Percentiles rank a stretch among this genome's conserved stretches.
These are phyloP conservation scores for Scrobipalpa costella DNA, from an alignment of 2,888 invertebrate species.

Conservation along the genomic window DNA sequence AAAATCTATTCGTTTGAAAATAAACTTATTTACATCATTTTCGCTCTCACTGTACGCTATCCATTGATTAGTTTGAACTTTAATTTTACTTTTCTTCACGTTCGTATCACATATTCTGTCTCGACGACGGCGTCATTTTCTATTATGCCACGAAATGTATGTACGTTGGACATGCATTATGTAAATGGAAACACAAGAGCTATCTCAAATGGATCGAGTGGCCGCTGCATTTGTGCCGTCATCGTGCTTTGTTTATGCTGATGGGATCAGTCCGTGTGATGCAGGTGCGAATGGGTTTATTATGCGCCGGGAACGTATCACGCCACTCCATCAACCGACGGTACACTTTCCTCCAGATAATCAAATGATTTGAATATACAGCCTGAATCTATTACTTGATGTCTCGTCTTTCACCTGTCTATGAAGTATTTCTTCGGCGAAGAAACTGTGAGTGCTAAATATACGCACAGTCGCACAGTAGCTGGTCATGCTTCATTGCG, in stretches of 20 bases:
- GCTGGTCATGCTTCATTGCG: constrained; percentile 32
- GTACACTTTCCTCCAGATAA: constrained; percentile 6
- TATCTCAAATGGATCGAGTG: constrained; percentile 27
- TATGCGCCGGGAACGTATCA: constrained; percentile 30
- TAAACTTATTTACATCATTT: background rate
- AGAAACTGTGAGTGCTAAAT: background rate
- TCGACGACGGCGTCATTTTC: constrained; percentile 1
- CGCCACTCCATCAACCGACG: constrained; percentile 4
- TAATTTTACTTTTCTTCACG: background rate
- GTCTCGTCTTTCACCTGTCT: constrained; percentile 2
- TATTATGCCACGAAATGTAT: background rate
- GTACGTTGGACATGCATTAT: constrained; percentile 14
- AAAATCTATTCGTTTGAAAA: background rate
- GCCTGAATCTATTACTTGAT: background rate
- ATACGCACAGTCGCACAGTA: background rate
- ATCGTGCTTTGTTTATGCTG: constrained; percentile 45
- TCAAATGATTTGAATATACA: background rate
- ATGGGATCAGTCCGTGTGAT: constrained; percentile 42
- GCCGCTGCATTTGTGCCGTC: constrained; percentile 29
- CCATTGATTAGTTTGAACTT: background rate
- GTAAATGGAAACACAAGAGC: constrained; percentile 17
- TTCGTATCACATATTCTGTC: background rate
- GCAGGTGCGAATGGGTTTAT: constrained; percentile 47
- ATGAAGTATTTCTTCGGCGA: background rate
- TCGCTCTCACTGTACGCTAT: background rate